Evolutionary conservation across 2,797 vertebrate species (phyloP), one percentile per base, ranked within the genome.

Genomic region (Hirundo rustica): DNA sequence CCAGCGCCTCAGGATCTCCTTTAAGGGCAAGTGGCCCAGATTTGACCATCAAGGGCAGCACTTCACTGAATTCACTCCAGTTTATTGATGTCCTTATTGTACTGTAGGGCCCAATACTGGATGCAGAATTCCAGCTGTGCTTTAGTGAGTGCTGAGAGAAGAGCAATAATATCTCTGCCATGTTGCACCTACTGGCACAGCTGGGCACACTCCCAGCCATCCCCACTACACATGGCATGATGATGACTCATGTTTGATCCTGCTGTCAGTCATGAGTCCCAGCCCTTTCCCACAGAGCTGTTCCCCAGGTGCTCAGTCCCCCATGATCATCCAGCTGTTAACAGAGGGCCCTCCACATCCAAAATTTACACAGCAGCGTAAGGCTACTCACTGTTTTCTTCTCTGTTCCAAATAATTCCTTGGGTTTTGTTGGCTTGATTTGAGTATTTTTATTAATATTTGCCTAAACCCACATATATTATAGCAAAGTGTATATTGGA

Each of bases 221-320:
- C 47, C 40, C 23, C 36, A 27, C 23, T 5, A 12, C 9, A 16
- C 23, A 8, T 2, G 27, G 42, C 8, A 19, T 4, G n/a, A 27
- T 32, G 47, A 9, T 65, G 55, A 40, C 67, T 32, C 23, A 2
- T 8, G 27, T 48, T 78, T 50, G 23, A 65, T 50, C n/a, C 54
- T 54, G 30, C 21, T 81, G 44, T 20, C 45, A 80, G 55, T 42
- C 71, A 64, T 9, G 4, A 79, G 45, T n/a, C 29, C 32, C 20
- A 34, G 66, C 20, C n/a, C 27, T 45, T 64, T 48, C 57, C 57
- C 5, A 2, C 11, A 77, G 72, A 88, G 19, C 48, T 51, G 30
- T 23, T 60, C 19, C 55, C 17, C 53, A 74, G 21, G 13, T 0
- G 0, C 42, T 40, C 53, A 80, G 47, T 15, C 10, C 8, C 23